phyloP scores from a whole-genome alignment of 1,140 invertebrate species.

The Triops longicaudatus region DNA sequence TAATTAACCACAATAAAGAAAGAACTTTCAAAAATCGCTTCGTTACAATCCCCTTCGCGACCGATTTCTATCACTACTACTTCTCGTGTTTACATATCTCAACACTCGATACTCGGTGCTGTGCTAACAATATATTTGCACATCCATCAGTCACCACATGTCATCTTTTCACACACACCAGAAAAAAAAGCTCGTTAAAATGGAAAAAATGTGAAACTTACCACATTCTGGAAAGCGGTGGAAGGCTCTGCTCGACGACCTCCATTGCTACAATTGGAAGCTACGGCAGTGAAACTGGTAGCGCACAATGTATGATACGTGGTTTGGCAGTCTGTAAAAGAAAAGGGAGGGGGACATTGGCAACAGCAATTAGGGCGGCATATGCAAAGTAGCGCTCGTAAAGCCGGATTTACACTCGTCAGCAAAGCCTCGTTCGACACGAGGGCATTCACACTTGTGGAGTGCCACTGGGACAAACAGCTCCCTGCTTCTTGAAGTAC shows the following conservation, averaged over 20 bases:
- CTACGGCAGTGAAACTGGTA: slow-evolving; percentile 38
- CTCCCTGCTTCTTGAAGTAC: slow-evolving; percentile 28
- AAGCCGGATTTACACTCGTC: slow-evolving; percentile 32
- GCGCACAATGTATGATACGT: slow-evolving; percentile 53
- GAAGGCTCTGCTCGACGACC: not conserved
- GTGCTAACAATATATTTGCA: not conserved
- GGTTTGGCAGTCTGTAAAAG: slow-evolving; percentile 53
- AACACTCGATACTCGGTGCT: not conserved
- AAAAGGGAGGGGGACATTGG: slow-evolving; percentile 43
- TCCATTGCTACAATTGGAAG: not conserved
- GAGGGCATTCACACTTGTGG: slow-evolving; percentile 21
- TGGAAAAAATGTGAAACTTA: slow-evolving; percentile 31
- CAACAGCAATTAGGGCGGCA: slow-evolving; percentile 30
- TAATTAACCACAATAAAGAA: too few species aligned
- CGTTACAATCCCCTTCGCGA: too few species aligned
- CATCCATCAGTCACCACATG: not conserved
- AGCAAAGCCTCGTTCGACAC: not conserved
- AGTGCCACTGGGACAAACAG: slow-evolving; percentile 17
- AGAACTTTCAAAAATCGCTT: too few species aligned
- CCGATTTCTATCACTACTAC: too few species aligned
- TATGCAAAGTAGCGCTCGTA: slow-evolving; percentile 42
- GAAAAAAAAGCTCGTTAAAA: not conserved
- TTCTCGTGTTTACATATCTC: not conserved
- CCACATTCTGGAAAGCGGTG: slow-evolving; percentile 23
- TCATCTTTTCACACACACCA: slow-evolving; percentile 5